Base-by-base conservation (phyloP, 2,113 vertebrate genomes). In the Sus scrofa region DNA sequence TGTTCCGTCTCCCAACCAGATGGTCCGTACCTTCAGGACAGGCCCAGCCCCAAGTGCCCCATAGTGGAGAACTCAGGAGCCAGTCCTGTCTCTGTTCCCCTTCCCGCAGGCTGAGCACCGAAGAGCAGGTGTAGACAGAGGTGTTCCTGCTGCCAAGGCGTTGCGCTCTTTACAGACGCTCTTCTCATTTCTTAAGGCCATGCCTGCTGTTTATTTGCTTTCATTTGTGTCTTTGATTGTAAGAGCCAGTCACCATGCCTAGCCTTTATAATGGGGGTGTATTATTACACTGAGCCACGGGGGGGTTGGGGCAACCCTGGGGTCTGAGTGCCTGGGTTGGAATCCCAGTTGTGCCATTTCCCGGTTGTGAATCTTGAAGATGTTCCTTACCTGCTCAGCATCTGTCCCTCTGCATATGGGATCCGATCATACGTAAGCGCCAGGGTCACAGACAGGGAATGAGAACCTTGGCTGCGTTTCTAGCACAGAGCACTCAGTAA, bases 211-310 rank as follows among this genome's bases (percentile, higher is more conserved):
- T 19, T 24, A 24, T 32, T 19, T 18, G 19, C 52, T 67, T 84
- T 44, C 7, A 22, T 62, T 60, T 37, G 65, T 10, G 12, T 52
- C 74, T 79, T 62, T 3, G 39, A 12, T 34, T 71, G 9, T 77
- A 2, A n/a, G 70, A 77, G 52, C 44, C 39, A 2, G 9, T 15
- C n/a, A 13, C 27, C 20, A 1, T 2, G 6, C 20, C 70, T 9
- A n/a, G 22, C 52, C 54, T 27, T 7, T 8, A 0, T 15, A 2
- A n/a, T 0, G 11, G 73, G 10, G 12, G 34, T 24, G 32, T 18
- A 15, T 50, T 14, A 32, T 15, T 8, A 34, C 30, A 3, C 27
- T 12, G 27, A 34, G 9, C 50, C 27, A 27, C 15, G 0, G 1
- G 50, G 73, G 7, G 30, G 11, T 44, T 13, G 12, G 1, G 44